These are phyloP conservation scores for Vicugna pacos DNA, from an alignment of 2,113 vertebrate species.

Conservation along the genomic window DNA sequence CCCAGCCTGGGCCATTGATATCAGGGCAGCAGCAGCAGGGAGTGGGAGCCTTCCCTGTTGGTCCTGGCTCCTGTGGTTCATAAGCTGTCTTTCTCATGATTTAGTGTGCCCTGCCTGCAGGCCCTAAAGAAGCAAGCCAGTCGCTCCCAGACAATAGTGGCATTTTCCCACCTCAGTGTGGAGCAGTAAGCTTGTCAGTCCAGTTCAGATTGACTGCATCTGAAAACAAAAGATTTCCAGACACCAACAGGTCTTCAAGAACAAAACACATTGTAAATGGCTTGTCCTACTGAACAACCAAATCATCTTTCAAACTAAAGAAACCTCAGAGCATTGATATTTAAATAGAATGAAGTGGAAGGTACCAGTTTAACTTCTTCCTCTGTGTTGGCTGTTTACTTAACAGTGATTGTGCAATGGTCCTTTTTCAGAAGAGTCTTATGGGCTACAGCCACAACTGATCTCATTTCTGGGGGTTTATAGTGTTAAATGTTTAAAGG, in stretches of 20 bases:
- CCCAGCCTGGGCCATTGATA: constrained; percentile 42
- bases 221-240: constrained; percentile 79
- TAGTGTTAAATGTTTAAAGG: constrained; percentile 61
- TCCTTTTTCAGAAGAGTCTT: constrained; percentile 65
- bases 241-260: constrained; percentile 74
- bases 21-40: constrained; percentile 35
- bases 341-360: constrained; percentile 71
- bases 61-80: constrained; percentile 69
- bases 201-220: constrained; percentile 79
- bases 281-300: constrained; percentile 66
- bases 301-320: constrained; percentile 74
- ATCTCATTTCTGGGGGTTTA: constrained; percentile 71
- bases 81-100: constrained; percentile 78
- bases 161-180: constrained; percentile 79
- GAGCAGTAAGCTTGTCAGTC: constrained; percentile 82
- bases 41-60: constrained; percentile 61
- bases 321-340: constrained; percentile 66
- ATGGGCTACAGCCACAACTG: constrained; percentile 14
- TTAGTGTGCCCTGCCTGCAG: constrained; percentile 72
- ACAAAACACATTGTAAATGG: constrained; percentile 78
- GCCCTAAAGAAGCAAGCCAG: constrained; percentile 72
- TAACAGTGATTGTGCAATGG: constrained; percentile 45
- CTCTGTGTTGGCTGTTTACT: constrained; percentile 65
- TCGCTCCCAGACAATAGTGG: constrained; percentile 78
- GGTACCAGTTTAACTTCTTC: constrained; percentile 60